Evolutionary conservation across 1,140 invertebrate genomes (phyloP).

Genomic region (Euura saliciscinereae): DNA sequence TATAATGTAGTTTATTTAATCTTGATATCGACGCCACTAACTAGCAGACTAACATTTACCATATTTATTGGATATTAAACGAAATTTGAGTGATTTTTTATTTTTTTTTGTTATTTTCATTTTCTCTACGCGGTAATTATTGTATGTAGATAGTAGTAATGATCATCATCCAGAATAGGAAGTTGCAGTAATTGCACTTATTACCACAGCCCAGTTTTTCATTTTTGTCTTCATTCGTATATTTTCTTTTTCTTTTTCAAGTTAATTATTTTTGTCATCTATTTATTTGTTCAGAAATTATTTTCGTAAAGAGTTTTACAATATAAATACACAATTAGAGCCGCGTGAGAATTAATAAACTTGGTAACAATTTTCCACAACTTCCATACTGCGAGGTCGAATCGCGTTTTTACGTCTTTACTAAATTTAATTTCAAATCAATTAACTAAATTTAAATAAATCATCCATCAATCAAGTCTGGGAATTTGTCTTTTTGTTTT

Average conservation of each 20-base stretch:
- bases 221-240: not conserved
- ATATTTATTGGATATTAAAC: constrained; percentile 30
- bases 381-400: not conserved
- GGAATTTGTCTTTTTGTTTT: not conserved
- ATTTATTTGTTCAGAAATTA: not conserved
- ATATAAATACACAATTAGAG: too few relatives aligned
- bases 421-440: too few relatives aligned
- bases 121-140: not conserved
- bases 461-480: not conserved
- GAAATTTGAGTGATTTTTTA: constrained; percentile 19
- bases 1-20: constrained; percentile 41
- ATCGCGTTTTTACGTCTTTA: too few relatives aligned
- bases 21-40: constrained; percentile 39
- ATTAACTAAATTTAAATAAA: too few relatives aligned
- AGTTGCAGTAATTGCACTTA: constrained; percentile 7
- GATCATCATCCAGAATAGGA: not conserved
- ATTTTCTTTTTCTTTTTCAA: too few relatives aligned
- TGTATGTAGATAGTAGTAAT: too few relatives aligned
- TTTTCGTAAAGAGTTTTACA: not conserved
- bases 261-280: too few relatives aligned
- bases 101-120: not conserved
- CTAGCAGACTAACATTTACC: constrained; percentile 43
- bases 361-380: constrained; percentile 5
- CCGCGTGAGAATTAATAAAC: not conserved
- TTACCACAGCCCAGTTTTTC: not conserved